Percentiles rank a stretch among this genome's conserved stretches.
Evolutionary conservation across 2,888 invertebrate species (phyloP).

Genomic region (Arrhopalites spinosus): DNA sequence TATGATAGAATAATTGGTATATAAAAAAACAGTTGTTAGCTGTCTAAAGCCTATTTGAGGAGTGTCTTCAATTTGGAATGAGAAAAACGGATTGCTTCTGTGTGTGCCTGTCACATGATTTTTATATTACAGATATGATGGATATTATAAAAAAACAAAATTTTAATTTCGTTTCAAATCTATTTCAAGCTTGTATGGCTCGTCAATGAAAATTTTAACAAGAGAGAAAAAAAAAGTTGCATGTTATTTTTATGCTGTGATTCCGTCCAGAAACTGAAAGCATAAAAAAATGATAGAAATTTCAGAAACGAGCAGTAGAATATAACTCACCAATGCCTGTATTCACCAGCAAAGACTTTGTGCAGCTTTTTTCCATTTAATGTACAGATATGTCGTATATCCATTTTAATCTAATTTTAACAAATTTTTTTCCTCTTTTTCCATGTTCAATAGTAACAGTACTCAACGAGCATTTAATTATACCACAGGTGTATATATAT

Average conservation of each 20-base stretch:
- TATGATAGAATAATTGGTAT: background rate
- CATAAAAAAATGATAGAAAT: background rate
- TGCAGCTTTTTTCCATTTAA: background rate
- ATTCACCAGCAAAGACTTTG: background rate
- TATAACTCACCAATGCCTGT: constrained; percentile 8
- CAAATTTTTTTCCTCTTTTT: background rate
- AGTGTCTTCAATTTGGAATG: too few species aligned
- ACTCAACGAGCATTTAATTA: too few species aligned
- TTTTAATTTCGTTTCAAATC: too few species aligned
- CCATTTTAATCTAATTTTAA: background rate
- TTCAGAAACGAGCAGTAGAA: background rate
- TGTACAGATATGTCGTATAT: background rate
- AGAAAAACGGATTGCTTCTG: too few species aligned
- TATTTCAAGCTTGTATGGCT: too few species aligned
- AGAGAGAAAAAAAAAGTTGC: background rate
- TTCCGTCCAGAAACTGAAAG: constrained; percentile 1
- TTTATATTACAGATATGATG: too few species aligned
- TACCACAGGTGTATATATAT: too few species aligned
- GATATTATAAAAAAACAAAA: too few species aligned
- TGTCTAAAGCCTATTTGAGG: too few species aligned
- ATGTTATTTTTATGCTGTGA: background rate
- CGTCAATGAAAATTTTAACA: background rate
- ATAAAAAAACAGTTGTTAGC: too few species aligned
- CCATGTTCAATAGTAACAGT: background rate
- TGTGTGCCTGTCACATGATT: too few species aligned